Evolutionary conservation across 2,113 vertebrate species (phyloP).

Genomic region (Apodemus speciosus): DNA sequence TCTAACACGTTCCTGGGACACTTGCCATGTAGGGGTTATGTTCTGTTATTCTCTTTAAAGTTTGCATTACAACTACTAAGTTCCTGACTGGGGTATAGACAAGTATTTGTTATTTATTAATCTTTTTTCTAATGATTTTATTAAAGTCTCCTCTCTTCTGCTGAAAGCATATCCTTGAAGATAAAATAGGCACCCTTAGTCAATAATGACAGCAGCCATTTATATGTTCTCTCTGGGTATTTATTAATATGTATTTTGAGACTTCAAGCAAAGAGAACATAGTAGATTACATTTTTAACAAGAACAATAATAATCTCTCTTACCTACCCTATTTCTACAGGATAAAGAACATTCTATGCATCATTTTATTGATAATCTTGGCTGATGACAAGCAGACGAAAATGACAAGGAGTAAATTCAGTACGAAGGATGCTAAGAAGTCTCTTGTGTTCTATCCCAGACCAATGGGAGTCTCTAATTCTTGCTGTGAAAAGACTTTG

Average conservation of each 20-base stretch:
- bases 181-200: background rate
- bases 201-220: background rate
- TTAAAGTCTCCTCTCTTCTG: conserved; percentile 5
- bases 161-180: background rate
- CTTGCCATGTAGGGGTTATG: background rate
- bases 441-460: background rate
- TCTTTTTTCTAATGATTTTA: background rate
- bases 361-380: background rate
- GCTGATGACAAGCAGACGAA: background rate
- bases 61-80: background rate
- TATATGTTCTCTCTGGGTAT: conserved; percentile 3
- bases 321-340: background rate
- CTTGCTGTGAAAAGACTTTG: background rate
- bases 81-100: background rate
- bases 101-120: background rate
- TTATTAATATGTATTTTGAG: conserved; percentile 6
- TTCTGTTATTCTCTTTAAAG: conserved; percentile 9
- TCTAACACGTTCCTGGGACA: background rate
- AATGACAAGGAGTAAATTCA: background rate
- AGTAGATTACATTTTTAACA: background rate
- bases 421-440: background rate
- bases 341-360: background rate
- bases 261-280: background rate
- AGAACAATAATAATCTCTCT: background rate
- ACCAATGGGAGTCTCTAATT: background rate